phyloP scores from a whole-genome alignment of 2,113 vertebrate species.

The Lophotis ruficrista region DNA sequence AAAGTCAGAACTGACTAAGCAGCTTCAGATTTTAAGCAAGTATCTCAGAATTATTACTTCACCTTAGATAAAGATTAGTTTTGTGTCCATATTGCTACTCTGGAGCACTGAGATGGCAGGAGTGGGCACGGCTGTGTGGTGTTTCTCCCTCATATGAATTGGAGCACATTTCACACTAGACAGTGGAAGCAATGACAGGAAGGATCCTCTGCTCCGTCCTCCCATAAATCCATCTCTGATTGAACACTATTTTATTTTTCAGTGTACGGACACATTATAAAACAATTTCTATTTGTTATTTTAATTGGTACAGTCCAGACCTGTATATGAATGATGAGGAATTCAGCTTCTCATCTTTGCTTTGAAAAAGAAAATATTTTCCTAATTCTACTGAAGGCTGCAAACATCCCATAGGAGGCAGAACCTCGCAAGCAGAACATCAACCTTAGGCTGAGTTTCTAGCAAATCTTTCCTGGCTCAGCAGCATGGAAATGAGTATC shows the following conservation, averaged over 20 bases:
- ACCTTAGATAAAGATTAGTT: neutral
- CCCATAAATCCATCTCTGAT: neutral
- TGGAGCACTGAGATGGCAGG: neutral
- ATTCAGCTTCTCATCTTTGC: neutral
- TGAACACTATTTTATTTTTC: neutral
- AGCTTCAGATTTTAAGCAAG: neutral
- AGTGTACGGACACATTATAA: neutral
- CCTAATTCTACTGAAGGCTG: neutral
- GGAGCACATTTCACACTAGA: neutral
- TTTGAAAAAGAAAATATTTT: neutral
- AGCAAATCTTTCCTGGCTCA: neutral
- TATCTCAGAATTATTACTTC: neutral
- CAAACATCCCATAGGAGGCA: neutral
- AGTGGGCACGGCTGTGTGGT: accelerated
- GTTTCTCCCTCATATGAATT: neutral
- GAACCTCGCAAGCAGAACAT: neutral
- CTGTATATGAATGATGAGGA: accelerated
- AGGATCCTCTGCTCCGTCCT: neutral
- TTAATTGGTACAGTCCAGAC: neutral
- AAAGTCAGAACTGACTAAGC: neutral
- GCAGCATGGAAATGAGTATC: neutral
- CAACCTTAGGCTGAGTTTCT: neutral
- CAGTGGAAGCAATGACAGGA: neutral
- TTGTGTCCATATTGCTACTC: neutral
- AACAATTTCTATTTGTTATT: neutral